phyloP scores from a whole-genome alignment of 2,888 invertebrate genomes.

The Eupsilia transversa region DNA sequence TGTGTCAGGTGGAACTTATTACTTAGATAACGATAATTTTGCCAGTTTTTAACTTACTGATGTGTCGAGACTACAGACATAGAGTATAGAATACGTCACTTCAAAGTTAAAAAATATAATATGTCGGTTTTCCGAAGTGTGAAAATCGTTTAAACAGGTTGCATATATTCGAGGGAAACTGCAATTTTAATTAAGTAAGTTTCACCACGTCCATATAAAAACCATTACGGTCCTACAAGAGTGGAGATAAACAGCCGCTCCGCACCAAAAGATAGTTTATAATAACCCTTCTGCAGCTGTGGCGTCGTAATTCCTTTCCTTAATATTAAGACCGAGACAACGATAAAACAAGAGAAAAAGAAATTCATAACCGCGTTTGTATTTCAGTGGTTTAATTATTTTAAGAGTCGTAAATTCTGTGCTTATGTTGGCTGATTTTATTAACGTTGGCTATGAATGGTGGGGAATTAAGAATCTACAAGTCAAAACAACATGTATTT shows the following conservation, averaged over 20 bases:
- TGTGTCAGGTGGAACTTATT: neutral
- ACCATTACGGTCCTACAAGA: conserved; percentile 48
- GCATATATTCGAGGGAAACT: neutral
- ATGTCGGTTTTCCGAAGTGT: neutral
- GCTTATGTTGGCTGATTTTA: conserved; percentile 59
- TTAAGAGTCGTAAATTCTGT: conserved; percentile 56
- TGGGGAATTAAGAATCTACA: conserved; percentile 33
- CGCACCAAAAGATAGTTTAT: conserved; percentile 59
- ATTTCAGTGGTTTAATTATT: conserved; percentile 61
- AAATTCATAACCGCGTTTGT: conserved; percentile 61
- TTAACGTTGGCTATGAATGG: conserved; percentile 45
- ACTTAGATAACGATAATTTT: neutral
- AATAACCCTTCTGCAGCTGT: conserved; percentile 65
- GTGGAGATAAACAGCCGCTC: conserved; percentile 48
- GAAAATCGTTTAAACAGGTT: neutral
- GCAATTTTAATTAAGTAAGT: conserved; percentile 28
- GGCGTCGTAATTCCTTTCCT: conserved; percentile 57
- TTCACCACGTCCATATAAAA: conserved; percentile 37
- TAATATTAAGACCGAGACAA: conserved; percentile 62
- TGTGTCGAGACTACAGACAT: neutral
- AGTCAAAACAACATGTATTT: conserved; percentile 18
- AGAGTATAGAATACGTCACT: neutral
- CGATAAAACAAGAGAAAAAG: conserved; percentile 60
- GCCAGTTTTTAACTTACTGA: neutral
- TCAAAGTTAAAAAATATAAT: neutral